Conservation (phyloP, 2,797 vertebrate species). For the Xiphophorus birchmanni region DNA sequence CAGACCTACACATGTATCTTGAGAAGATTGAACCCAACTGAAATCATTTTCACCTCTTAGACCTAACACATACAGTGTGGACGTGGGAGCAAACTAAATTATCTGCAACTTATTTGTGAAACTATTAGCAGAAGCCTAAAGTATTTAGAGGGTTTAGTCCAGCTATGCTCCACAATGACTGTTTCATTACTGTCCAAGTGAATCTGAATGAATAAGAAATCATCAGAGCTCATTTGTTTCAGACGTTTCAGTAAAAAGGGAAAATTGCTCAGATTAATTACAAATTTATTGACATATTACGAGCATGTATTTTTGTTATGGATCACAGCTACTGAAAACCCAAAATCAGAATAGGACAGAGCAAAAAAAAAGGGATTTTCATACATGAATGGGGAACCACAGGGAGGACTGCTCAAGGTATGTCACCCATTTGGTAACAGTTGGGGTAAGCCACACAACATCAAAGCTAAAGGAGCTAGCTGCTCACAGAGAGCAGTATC, state of each 20-base stretch:
- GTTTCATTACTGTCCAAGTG: not conserved
- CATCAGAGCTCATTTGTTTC: not conserved
- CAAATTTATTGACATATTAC: not conserved
- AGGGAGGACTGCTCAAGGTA: too few relatives aligned
- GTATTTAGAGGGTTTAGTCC: not conserved
- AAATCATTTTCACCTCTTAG: not conserved
- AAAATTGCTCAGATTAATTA: not conserved
- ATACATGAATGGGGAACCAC: not conserved
- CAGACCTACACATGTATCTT: not conserved
- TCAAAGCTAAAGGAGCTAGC: not conserved
- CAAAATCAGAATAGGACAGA: not conserved
- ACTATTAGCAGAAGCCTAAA: not conserved
- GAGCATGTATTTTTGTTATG: not conserved
- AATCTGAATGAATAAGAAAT: not conserved
- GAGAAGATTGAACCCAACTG: not conserved
- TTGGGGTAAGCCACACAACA: not conserved
- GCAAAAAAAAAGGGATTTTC: not conserved
- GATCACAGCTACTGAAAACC: not conserved
- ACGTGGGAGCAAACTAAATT: not conserved
- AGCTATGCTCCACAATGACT: not conserved
- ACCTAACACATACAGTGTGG: not conserved
- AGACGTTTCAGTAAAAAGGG: not conserved
- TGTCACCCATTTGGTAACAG: not conserved
- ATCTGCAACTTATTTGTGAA: not conserved
- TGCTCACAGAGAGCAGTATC: not conserved